Conservation (phyloP, 2,888 invertebrate species). For the Trichogramma dendrolimi region DNA sequence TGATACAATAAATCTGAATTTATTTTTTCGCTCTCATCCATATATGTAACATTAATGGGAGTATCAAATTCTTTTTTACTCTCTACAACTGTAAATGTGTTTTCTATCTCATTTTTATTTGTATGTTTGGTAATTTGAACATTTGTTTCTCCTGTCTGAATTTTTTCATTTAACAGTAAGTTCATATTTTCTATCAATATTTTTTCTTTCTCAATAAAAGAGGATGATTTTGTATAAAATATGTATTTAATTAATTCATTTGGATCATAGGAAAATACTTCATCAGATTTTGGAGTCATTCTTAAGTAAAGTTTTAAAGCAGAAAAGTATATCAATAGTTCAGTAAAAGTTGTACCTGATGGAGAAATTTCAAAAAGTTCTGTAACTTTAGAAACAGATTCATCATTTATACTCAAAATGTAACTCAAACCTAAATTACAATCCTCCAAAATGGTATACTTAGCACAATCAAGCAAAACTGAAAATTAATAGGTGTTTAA, state of each 20-base stretch:
- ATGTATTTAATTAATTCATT: slow-evolving; percentile 38
- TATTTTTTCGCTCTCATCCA: neutral
- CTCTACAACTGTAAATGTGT: neutral
- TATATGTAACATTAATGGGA: neutral
- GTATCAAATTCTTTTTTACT: neutral
- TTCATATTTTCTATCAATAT: neutral
- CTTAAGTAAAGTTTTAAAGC: slow-evolving; percentile 38
- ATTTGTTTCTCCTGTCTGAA: neutral
- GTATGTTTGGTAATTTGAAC: neutral
- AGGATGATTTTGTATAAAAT: slow-evolving; percentile 16
- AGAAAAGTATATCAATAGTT: slow-evolving; percentile 44
- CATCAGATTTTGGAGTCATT: slow-evolving; percentile 30
- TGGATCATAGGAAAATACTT: slow-evolving; percentile 40
- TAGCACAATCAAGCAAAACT: slow-evolving; percentile 55
- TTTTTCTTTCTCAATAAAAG: neutral
- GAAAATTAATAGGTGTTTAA: slow-evolving; percentile 30
- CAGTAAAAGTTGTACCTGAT: slow-evolving; percentile 37
- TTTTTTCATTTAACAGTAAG: too few relatives aligned
- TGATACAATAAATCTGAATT: slow-evolving; percentile 8
- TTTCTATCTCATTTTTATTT: neutral
- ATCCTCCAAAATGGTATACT: slow-evolving; percentile 54
- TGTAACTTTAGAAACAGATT: slow-evolving; percentile 36
- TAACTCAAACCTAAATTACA: slow-evolving; percentile 55
- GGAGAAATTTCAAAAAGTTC: slow-evolving; percentile 40
- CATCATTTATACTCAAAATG: slow-evolving; percentile 51